A percentile compares a stretch with the other conserved stretches of the same genome.
Conservation (phyloP, 1,140 invertebrate genomes). For the Lineus longissimus region DNA sequence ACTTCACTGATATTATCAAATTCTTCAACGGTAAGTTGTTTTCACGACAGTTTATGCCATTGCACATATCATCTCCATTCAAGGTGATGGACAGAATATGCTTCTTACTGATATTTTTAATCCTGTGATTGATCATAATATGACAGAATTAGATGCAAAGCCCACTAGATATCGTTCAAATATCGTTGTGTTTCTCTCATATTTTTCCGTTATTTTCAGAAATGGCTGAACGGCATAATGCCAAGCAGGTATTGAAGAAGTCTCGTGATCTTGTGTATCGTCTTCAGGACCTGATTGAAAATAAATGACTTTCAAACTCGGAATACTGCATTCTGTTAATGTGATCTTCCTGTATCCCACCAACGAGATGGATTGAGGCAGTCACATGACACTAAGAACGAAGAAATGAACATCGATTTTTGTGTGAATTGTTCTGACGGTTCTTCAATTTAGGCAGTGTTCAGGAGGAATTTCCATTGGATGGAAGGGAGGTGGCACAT, state of each 20-base stretch:
- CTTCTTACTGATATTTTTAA: background rate
- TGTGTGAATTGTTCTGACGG: no score
- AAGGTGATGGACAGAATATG: background rate
- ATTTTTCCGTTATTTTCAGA: conserved; percentile 64
- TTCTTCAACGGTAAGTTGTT: conserved; percentile 83
- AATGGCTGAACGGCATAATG: conserved; percentile 92
- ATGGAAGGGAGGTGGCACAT: no score
- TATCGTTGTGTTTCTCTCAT: no score
- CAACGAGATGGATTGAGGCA: background rate
- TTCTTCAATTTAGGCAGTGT: no score
- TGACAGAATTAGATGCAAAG: no score
- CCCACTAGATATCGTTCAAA: no score
- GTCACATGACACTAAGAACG: background rate
- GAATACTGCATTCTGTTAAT: background rate
- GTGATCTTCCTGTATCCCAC: background rate
- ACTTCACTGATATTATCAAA: conserved; percentile 96
- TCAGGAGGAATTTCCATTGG: no score
- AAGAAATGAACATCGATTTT: no score
- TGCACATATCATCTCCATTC: background rate
- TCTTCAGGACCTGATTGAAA: conserved; percentile 85
- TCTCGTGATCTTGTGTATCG: conserved; percentile 79
- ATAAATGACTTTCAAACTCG: conserved; percentile 48
- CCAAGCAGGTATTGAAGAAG: conserved; percentile 72
- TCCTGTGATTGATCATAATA: background rate
- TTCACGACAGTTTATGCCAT: no score